Base-by-base conservation (phyloP, 2,888 invertebrate genomes). In the Xylota segnis region DNA sequence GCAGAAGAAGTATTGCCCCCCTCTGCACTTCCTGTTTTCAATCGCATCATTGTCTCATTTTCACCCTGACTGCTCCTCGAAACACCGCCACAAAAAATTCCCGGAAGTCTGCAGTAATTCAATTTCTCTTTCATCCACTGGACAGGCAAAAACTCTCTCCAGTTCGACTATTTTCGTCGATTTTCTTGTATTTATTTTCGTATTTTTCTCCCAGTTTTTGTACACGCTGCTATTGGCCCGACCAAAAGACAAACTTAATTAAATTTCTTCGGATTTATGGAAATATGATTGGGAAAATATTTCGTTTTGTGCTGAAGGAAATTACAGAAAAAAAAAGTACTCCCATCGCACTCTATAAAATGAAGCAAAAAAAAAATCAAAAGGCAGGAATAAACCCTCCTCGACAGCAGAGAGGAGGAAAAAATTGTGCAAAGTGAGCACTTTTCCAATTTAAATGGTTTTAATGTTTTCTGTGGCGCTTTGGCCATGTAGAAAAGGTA, bases 231-330 rank as follows among this genome's bases (percentile, higher is more conserved):
- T 10, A 6, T 5, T 12, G 9, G 52, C 29, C 47, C 16, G 7
- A 18, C 70, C 29, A 47, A 23, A 71, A 71, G 47, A 47, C 71
- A 58, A 59, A 59, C 58, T 71, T 71, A 71, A 71, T 71, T 71
- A 71, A 59, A 71, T 59, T 58, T 71, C 45, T 59, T 59, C 37
- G 59, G 47, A 59, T 58, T 71, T 71, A 71, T 71, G 71, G 37
- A 71, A 71, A 59, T 71, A 34, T 71, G 71, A 71, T 58, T 71
- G 71, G 45, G 47, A 45, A 71, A 45, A 70, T 45, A 58, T 70
- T 70, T 70, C 58, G 16, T 58, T 54, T 16, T 47, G 47, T 37
- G 34, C n/a, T 40, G 16, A 12, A 54, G 68, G 54, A 66, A 50
- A 66, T 66, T 16, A 37, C 14, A 34, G 52, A 52, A 65, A 47